Base-by-base conservation (phyloP, 2,888 invertebrate species). In the Lycocerus yunnanus region DNA sequence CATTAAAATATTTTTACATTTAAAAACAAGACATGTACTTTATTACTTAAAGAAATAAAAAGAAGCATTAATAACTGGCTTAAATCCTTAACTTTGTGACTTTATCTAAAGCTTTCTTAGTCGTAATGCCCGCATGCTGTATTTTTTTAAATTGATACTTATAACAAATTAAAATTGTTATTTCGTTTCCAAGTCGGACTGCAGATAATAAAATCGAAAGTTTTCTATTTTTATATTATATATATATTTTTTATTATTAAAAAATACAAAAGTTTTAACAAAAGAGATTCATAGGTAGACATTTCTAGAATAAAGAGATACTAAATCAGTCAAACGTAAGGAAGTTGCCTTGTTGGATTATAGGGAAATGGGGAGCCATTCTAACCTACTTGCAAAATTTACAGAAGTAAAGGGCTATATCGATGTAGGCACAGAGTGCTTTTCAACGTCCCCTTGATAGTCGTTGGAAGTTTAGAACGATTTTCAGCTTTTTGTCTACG, bases 321-420 rank as follows among this genome's bases (percentile, higher is more conserved):
- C 21, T 70, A 65, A 66, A 71, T 71, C 71, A 71, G 71, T 71
- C 71, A 66, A 20, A 70, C 63, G 43, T 14, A 70, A 58, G 16
- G 66, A 65, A 65, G 14, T 58, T 58, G 15, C 18, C 63, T 66
- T 65, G 66, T 66, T 20, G 66, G 68, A 71, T 71, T 71, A 71
- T 71, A 71, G 71, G 71, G 71, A 71, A 66, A 43, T 20, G 58
- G 71, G 71, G 71, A 71, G 71, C 71, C 21, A 66, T 71, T 71
- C 71, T 70, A 66, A 66, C 71, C 66, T 71, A 71, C 71, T 71
- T 70, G 69, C 63, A 58, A 71, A 65, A 66, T 71, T 71, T 59
- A 71, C 71, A 21, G 65, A 71, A 65, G 71, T 59, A 71, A 71
- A 71, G 66, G 21, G 66, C 66, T 65, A 63, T 70, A 65, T 18